Evolutionary conservation across 2,797 vertebrate genomes (phyloP).

Genomic region (Malacoctenus gilli): DNA sequence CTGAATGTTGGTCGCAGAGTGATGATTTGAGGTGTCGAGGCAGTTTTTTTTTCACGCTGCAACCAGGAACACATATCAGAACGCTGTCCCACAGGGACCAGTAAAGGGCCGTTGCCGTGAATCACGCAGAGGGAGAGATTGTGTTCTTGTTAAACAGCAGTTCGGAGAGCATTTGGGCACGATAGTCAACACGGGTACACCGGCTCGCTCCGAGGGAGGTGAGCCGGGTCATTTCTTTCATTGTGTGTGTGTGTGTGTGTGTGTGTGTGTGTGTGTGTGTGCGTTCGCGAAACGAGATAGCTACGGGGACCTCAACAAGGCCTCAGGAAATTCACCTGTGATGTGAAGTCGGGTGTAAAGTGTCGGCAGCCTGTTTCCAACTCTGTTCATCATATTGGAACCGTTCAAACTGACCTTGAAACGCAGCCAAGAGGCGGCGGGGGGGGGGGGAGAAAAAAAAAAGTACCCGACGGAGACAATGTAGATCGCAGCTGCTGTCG

Average conservation of each 20-base stretch:
- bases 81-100: conserved; percentile 1
- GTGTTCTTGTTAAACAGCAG: conserved; percentile 21
- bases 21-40: not conserved
- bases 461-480: conserved; percentile 2
- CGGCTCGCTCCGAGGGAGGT: conserved; percentile 12
- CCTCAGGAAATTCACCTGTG: conserved; percentile 49
- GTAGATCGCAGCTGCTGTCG: not conserved
- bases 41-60: no score
- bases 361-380: conserved; percentile 24
- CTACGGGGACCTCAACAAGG: conserved; percentile 27
- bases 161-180: conserved; percentile 8
- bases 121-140: conserved; percentile 30
- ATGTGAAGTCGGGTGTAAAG: conserved; percentile 40
- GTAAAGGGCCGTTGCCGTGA: conserved; percentile 1
- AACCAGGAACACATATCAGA: not conserved
- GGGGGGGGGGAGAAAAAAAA: not conserved
- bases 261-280: conserved; percentile 3
- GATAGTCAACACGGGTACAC: conserved; percentile 3
- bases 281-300: conserved; percentile 14
- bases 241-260: not conserved
- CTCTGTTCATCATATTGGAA: conserved; percentile 27
- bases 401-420: conserved; percentile 46
- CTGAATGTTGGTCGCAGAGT: no score
- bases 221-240: conserved; percentile 20
- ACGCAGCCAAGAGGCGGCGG: conserved; percentile 5